Percentiles rank a stretch among this genome's conserved stretches.
phyloP scores from a whole-genome alignment of 2,888 invertebrate species.

The Drosophila recens region DNA sequence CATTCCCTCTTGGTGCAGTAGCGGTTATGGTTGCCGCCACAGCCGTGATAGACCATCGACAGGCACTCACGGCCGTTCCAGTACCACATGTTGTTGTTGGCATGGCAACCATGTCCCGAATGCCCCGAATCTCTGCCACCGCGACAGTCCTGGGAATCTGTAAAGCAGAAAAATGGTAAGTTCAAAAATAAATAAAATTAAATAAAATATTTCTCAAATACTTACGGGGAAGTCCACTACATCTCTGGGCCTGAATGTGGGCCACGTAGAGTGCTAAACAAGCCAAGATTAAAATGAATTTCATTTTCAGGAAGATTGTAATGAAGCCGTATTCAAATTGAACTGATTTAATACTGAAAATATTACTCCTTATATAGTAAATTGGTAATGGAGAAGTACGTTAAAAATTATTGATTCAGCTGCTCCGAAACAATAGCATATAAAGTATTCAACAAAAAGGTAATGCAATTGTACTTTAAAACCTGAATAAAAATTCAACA shows the following conservation, averaged over 20 bases:
- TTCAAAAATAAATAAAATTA: background rate
- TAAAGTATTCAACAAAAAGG: too few relatives aligned
- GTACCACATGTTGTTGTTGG: slow-evolving; percentile 49
- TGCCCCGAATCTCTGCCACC: slow-evolving; percentile 25
- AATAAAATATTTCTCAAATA: background rate
- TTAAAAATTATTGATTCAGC: background rate
- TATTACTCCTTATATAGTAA: slow-evolving; percentile 1
- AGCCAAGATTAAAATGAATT: slow-evolving; percentile 18
- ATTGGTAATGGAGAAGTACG: background rate
- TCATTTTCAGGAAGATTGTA: slow-evolving; percentile 4
- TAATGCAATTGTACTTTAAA: background rate
- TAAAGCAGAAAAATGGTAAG: background rate
- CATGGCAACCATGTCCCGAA: slow-evolving; percentile 9
- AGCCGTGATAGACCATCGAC: slow-evolving; percentile 32
- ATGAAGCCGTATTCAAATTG: background rate
- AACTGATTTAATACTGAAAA: slow-evolving; percentile 2
- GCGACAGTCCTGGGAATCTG: slow-evolving; percentile 21
- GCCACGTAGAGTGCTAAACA: slow-evolving; percentile 20
- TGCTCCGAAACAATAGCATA: background rate
- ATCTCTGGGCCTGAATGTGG: slow-evolving; percentile 16
- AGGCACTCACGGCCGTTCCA: slow-evolving; percentile 22
- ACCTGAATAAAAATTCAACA: too few relatives aligned
- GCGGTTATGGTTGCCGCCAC: slow-evolving; percentile 53
- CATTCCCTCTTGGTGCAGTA: slow-evolving; percentile 21
- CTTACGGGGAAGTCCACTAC: slow-evolving; percentile 19